Base-by-base conservation (phyloP, 2,888 invertebrate species). In the Hirtodrosophila alboralis region DNA sequence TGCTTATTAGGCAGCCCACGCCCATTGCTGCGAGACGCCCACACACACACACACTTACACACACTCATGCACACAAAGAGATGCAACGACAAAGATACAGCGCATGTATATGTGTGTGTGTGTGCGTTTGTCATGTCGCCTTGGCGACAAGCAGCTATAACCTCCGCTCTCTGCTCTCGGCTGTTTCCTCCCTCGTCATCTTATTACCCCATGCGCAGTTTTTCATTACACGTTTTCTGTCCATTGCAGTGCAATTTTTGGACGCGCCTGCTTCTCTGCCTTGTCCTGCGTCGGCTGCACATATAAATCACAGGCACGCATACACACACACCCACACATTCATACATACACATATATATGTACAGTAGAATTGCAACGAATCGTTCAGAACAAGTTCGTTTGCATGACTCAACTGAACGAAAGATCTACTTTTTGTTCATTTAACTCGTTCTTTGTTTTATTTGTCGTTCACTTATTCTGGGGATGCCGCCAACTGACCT, bases 1-100 rank as follows among this genome's bases (percentile, higher is more conserved):
- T 86, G 85, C 86, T 86, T 86, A 84, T 86, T 87, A 81, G 76
- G 75, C 67, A 58, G 61, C 56, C 75, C 38, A 58, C 41, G 34
- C 31, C 26, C 28, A 36, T 14, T 26, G 21, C 48, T 36, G 31
- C 26, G 23, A 37, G 38, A 43, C 48, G 38, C 28, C 21, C 53
- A 31, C 47, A 37, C 41, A 48, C 53, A 16, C 48, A 45, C 43
- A 34, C 34, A 45, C 49, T 33, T 56, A 37, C 16, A 51, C 44
- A 41, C 37, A n/a, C 16, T n/a, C n/a, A n/a, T n/a, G n/a, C n/a
- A 49, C 40, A 64, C 52, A 63, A 56, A 72, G 60, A 66, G 76
- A 79, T 79, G 76, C 69, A 66, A 61, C 52, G 63, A 48, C 61
- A 66, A 73, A 64, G 81, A 76, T 80, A 70, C 58, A 34, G 49